Base-by-base conservation (phyloP, 2,888 invertebrate genomes). In the Ormyrus rosae region DNA sequence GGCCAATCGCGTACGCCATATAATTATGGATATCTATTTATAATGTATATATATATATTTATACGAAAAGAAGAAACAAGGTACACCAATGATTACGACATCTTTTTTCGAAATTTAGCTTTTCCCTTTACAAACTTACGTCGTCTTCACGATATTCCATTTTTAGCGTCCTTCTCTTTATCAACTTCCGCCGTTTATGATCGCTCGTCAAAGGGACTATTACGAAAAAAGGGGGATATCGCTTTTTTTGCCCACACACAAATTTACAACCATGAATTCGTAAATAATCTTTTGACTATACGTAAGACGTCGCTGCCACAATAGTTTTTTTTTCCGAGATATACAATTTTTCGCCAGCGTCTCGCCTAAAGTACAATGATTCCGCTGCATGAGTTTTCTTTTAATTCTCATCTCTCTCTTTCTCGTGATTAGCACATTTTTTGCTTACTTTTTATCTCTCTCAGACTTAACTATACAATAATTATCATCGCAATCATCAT, bases 391-490 rank as follows among this genome's bases (percentile, higher is more conserved):
- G 8, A 68, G 75, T 75, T 81, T 74, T 34, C 34, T 64, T 76
- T 10, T 50, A 10, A 56, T n/a, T 50, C 19, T 76, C 60, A 56
- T 34, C 64, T 73, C 65, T 82, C 58, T 60, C 34, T 73, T 61
- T 82, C 58, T 76, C 78, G 82, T 84, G 78, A 80, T 86, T 83
- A 82, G 83, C 83, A 84, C 34, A 87, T 85, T 85, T 86, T 86
- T 83, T 85, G 82, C 84, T 85, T 85, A 84, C 84, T 83, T 84
- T 86, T 83, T 86, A 84, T 81, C 85, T 61, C 70, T 74, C 86
- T 86, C 86, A 34, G 86, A 85, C 87, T 88, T 88, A 89, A 88
- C 87, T 89, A 89, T 88, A 87, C 87, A 88, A 87, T 88, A 88
- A 88, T 87, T 85, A 84, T 85, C 71, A 84, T 85, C 78, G 63